Base-by-base conservation (phyloP, 2,888 invertebrate genomes). In the Acanthoscelides obtectus region DNA sequence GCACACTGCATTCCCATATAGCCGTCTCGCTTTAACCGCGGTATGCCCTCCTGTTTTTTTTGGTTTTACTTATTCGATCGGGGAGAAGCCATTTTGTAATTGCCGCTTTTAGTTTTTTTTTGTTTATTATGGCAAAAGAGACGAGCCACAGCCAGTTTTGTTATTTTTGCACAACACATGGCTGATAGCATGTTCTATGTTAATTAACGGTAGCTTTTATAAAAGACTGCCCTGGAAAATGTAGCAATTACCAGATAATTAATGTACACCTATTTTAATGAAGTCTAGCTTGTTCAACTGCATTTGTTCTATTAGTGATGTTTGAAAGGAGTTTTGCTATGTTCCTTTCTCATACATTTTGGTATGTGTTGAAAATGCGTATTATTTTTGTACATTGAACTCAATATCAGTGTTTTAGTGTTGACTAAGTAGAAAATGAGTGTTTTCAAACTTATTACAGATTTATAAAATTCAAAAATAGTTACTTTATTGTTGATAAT, bases 41-140 rank as follows among this genome's bases (percentile, higher is more conserved):
- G 64, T 25, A 72, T 74, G 72, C 68, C 45, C 22, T 63, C 27
- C 66, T 67, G n/a, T n/a, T 69, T 20, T 64, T 66, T 69, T 73
- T 73, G 68, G 71, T 69, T 71, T 70, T 69, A 68, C 70, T 71
- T 65, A 69, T 71, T 72, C 69, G 69, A 76, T 79, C 76, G 76
- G 77, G 68, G 75, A 81, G 83, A 82, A 82, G 84, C 84, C 84
- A 84, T 84, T 82, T 83, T 83, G 83, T 81, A 80, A 80, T 79
- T 81, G 80, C 78, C 76, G 77, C 72, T 74, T 73, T 67, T 67
- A 70, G 65, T 64, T 72, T 68, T 71, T 75, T 74, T 75, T 76
- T 74, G 71, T 75, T 77, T 76, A 71, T 75, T 73, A 71, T 71
- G 45, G 45, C 25, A 25, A 25, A n/a, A 25, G 25, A 25, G 25